Evolutionary conservation across 1,140 invertebrate species (phyloP).

Genomic region (Drosophila jambulina): DNA sequence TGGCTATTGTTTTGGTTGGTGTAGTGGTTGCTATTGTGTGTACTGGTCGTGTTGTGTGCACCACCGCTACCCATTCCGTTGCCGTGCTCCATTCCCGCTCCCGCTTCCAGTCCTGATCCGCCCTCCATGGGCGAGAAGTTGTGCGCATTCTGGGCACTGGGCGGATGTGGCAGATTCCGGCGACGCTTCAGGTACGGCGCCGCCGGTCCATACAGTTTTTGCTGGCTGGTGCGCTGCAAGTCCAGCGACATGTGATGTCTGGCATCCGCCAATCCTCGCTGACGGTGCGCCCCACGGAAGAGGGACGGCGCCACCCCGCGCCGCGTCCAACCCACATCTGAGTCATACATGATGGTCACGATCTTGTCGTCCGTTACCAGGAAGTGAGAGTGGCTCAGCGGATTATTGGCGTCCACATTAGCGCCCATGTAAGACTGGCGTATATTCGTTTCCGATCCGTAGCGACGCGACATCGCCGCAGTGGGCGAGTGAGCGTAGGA

Average conservation of each 20-base stretch:
- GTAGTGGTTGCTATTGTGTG: constrained; percentile 56
- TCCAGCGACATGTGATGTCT: constrained; percentile 80
- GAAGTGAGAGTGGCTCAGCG: constrained; percentile 84
- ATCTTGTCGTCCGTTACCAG: constrained; percentile 85
- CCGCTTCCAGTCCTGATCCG: constrained; percentile 20
- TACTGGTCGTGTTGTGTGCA: constrained; percentile 57
- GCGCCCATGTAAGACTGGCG: constrained; percentile 84
- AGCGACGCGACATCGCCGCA: constrained; percentile 64
- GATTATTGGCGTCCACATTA: constrained; percentile 73
- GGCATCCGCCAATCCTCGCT: constrained; percentile 53
- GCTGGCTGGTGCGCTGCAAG: constrained; percentile 77
- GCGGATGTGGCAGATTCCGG: constrained; percentile 80
- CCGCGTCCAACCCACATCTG: constrained; percentile 85
- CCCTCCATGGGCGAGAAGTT: constrained; percentile 81
- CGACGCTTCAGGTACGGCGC: constrained; percentile 76
- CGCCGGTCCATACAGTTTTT: constrained; percentile 77
- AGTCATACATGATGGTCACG: constrained; percentile 85
- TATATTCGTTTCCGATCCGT: constrained; percentile 82
- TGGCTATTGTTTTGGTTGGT: constrained; percentile 55
- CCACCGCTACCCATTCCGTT: constrained; percentile 54
- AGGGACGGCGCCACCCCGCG: constrained; percentile 76
- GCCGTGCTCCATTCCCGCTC: constrained; percentile 32
- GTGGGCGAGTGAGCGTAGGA: constrained; percentile 37
- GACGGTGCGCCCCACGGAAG: constrained; percentile 66
- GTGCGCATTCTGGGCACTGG: constrained; percentile 82